These are phyloP conservation scores for Blastomussa wellsi DNA, from an alignment of 92 coral and sea anemone genomes.

Conservation along the genomic window DNA sequence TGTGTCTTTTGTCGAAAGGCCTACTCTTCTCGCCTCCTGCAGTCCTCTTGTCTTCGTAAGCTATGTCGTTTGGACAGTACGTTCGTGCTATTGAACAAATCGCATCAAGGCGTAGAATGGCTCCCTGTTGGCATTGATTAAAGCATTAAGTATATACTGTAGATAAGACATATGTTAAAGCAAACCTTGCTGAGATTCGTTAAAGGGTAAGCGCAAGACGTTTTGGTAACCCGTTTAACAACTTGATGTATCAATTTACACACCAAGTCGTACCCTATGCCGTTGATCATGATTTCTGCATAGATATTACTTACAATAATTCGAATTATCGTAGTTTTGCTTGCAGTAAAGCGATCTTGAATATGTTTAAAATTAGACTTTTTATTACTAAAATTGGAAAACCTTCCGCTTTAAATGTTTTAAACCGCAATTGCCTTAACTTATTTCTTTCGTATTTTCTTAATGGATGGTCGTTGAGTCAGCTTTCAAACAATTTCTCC, in stretches of 20 bases:
- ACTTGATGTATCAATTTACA: too few species aligned
- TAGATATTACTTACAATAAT: not conserved
- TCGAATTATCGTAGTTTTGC: not conserved
- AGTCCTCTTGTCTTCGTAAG: not conserved
- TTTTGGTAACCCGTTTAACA: too few species aligned
- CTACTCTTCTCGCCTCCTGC: not conserved
- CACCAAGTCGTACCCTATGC: too few species aligned
- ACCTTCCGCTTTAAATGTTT: not conserved
- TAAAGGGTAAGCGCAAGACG: too few species aligned
- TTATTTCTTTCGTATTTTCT: not conserved
- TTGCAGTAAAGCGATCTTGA: not conserved
- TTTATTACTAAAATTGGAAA: not conserved
- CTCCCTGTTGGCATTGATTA: not conserved
- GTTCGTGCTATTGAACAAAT: constrained; percentile 30
- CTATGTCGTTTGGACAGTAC: constrained; percentile 2
- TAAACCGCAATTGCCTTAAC: not conserved
- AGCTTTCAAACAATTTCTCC: not conserved
- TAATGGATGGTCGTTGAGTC: not conserved
- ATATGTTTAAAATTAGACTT: not conserved
- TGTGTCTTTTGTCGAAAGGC: not conserved
- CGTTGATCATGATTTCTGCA: too few species aligned
- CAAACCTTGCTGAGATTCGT: not conserved
- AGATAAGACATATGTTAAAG: not conserved
- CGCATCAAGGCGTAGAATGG: not conserved
- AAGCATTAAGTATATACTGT: not conserved